A percentile compares a stretch with the other conserved stretches of the same genome.
These are phyloP conservation scores for Eclectus roratus DNA, from an alignment of 2,113 vertebrate genomes.

Conservation along the genomic window DNA sequence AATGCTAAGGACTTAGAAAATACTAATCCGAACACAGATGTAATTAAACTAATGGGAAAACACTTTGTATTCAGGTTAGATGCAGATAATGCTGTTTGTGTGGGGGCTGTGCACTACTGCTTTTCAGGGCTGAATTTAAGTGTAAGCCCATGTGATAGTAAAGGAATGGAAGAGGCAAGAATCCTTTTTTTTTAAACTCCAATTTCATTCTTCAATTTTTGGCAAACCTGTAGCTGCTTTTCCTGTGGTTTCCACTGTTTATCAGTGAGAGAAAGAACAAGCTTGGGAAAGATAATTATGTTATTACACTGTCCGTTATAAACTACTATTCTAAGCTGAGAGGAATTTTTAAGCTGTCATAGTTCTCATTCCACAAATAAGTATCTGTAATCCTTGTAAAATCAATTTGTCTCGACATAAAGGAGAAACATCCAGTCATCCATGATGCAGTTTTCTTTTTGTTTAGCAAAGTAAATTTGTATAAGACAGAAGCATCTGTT, in stretches of 20 bases:
- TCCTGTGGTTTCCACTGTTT: not conserved
- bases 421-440: not conserved
- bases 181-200: not conserved
- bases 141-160: not conserved
- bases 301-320: not conserved
- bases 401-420: not conserved
- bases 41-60: not conserved
- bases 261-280: not conserved
- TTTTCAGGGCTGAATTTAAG: not conserved
- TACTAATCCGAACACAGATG: not conserved
- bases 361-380: not conserved
- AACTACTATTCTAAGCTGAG: not conserved
- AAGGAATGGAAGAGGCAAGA: not conserved
- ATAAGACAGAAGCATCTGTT: constrained; percentile 4
- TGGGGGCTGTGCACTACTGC: not conserved
- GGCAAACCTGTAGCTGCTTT: not conserved
- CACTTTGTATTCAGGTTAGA: not conserved
- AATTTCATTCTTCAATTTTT: not conserved
- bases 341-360: not conserved
- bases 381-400: not conserved
- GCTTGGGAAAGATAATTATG: not conserved
- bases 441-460: not conserved
- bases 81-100: too few species aligned
- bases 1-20: not conserved
- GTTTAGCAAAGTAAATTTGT: not conserved